Evolutionary conservation across 2,888 invertebrate genomes (phyloP).

Genomic region (Dilophus febrilis): DNA sequence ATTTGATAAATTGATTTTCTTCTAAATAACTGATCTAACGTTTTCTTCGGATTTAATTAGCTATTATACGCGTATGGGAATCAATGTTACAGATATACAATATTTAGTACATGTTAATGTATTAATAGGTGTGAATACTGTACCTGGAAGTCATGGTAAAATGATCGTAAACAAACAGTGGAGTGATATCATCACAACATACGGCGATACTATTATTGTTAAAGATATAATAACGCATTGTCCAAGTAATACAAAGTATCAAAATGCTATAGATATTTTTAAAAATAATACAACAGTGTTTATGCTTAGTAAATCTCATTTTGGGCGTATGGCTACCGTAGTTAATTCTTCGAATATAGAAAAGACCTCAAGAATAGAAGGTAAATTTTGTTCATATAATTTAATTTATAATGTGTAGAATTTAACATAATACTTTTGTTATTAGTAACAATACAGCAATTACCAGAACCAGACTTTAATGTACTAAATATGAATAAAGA

Average conservation of each 20-base stretch:
- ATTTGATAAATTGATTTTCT: conserved; percentile 4
- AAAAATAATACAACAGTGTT: conserved; percentile 51
- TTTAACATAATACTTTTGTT: neutral
- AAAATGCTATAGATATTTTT: conserved; percentile 40
- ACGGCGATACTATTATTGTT: conserved; percentile 52
- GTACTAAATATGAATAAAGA: conserved; percentile 16
- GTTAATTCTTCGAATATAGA: conserved; percentile 25
- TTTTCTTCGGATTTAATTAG: no score
- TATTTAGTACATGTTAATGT: conserved; percentile 53
- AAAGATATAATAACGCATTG: conserved; percentile 34
- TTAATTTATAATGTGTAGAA: no score
- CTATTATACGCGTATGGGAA: conserved; percentile 56
- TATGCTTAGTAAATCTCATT: conserved; percentile 60
- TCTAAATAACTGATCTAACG: conserved; percentile 11
- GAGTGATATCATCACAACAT: conserved; percentile 41
- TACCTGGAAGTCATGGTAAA: conserved; percentile 40
- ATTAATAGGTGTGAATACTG: conserved; percentile 49
- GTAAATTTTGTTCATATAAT: no score
- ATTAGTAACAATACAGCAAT: conserved; percentile 22
- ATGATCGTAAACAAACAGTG: conserved; percentile 56
- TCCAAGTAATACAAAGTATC: conserved; percentile 25
- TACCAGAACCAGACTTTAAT: conserved; percentile 20
- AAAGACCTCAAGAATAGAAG: no score
- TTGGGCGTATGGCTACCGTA: conserved; percentile 65
- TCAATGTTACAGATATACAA: conserved; percentile 45